Conservation (phyloP, 2,113 vertebrate species). For the Peromyscus leucopus region DNA sequence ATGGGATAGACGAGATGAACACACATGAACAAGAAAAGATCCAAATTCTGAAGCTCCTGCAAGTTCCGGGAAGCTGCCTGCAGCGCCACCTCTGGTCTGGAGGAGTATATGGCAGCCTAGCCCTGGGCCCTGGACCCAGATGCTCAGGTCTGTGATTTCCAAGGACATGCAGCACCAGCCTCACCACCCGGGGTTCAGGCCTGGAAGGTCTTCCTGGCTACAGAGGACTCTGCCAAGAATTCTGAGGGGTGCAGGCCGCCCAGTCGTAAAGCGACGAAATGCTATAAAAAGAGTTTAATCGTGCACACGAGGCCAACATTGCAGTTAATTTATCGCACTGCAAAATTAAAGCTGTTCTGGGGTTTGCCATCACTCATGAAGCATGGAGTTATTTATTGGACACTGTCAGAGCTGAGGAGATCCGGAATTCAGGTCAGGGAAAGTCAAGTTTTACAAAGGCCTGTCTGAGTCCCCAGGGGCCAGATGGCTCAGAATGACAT, state of each 20-base stretch:
- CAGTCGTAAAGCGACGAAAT: neutral
- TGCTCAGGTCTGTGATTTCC: fast-evolving
- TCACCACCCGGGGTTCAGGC: neutral
- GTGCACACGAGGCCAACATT: neutral
- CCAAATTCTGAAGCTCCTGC: fast-evolving
- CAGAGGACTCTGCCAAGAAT: neutral
- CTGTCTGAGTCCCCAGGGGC: neutral
- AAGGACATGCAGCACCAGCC: fast-evolving
- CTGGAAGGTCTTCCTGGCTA: neutral
- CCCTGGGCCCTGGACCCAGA: fast-evolving
- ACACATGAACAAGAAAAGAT: neutral
- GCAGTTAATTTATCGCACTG: constrained; percentile 48
- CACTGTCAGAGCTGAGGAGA: constrained; percentile 22
- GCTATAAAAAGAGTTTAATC: constrained; percentile 57
- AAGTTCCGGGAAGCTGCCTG: fast-evolving
- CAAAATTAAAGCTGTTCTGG: constrained; percentile 40
- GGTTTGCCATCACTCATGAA: neutral
- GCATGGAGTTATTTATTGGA: constrained; percentile 44
- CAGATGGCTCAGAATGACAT: neutral
- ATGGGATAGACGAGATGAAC: neutral
- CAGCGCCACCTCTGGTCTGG: neutral
- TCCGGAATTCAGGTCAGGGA: constrained; percentile 19
- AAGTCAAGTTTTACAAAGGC: constrained; percentile 46
- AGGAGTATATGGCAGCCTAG: neutral
- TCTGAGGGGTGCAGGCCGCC: neutral